A percentile compares a stretch with the other conserved stretches of the same genome.
Evolutionary conservation across 2,888 invertebrate species (phyloP).

Genomic region (Drosophila ochracea): DNA sequence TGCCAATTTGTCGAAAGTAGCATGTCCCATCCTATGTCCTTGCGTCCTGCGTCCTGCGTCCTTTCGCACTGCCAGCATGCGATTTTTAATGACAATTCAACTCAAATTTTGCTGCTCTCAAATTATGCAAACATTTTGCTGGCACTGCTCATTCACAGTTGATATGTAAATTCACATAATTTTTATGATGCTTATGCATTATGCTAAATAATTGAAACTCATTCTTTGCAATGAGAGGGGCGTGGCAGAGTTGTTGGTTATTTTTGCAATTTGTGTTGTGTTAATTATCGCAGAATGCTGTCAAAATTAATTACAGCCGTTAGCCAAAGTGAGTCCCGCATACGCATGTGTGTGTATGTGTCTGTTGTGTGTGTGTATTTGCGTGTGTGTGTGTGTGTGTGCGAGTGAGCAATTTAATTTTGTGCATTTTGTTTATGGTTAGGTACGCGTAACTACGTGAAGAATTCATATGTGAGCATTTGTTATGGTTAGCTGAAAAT

Average conservation of each 20-base stretch:
- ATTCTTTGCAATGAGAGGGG: slow-evolving; percentile 31
- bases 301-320: slow-evolving; percentile 49
- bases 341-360: slow-evolving; percentile 1
- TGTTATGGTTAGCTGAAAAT: slow-evolving; percentile 26
- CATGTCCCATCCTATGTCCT: slow-evolving; percentile 24
- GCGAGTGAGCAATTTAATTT: slow-evolving; percentile 54
- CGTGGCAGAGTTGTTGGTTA: slow-evolving; percentile 36
- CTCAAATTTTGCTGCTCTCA: slow-evolving; percentile 66
- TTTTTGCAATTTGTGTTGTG: slow-evolving; percentile 61
- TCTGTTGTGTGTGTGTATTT: slow-evolving; percentile 6
- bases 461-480: slow-evolving; percentile 66
- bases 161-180: slow-evolving; percentile 53
- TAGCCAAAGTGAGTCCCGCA: slow-evolving; percentile 13
- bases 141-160: slow-evolving; percentile 40
- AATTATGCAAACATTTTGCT: slow-evolving; percentile 74
- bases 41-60: slow-evolving; percentile 9
- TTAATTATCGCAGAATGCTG: slow-evolving; percentile 68
- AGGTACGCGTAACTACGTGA: slow-evolving; percentile 71
- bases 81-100: slow-evolving; percentile 71
- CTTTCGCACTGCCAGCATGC: slow-evolving; percentile 11
- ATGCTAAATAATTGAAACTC: slow-evolving; percentile 71
- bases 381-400: slow-evolving; percentile 21
- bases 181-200: slow-evolving; percentile 65
- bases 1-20: slow-evolving; percentile 72
- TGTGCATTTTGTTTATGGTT: slow-evolving; percentile 60